Evolutionary conservation across 2,888 invertebrate species (phyloP).

Genomic region (Neocrepidodera transversa): DNA sequence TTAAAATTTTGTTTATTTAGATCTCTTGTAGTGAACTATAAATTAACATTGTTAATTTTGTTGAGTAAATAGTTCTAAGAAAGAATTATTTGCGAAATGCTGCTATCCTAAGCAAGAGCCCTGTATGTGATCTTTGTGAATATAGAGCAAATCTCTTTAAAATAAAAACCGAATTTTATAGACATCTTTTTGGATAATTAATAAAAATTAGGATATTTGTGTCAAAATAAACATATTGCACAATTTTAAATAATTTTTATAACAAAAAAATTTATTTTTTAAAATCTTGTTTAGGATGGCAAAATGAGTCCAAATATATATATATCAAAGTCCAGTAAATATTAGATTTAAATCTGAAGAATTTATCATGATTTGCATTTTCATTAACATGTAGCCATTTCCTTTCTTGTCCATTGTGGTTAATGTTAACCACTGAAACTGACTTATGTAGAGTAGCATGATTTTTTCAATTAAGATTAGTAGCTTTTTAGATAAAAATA

Average conservation of each 20-base stretch:
- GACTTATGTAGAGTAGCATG: slow-evolving; percentile 25
- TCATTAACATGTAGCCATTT: slow-evolving; percentile 31
- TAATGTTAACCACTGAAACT: slow-evolving; percentile 35
- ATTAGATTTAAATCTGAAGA: slow-evolving; percentile 3
- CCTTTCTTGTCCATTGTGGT: slow-evolving; percentile 55
- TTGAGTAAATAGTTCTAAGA: background rate
- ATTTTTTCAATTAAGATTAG: background rate
- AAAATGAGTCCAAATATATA: too few relatives aligned
- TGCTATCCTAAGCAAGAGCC: too few relatives aligned
- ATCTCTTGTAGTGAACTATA: slow-evolving; percentile 29
- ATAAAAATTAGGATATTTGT: too few relatives aligned
- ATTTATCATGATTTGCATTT: slow-evolving; percentile 17
- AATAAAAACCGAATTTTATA: too few relatives aligned
- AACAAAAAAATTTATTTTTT: too few relatives aligned
- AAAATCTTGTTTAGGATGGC: too few relatives aligned
- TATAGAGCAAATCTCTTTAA: too few relatives aligned
- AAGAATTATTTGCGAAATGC: slow-evolving; percentile 6
- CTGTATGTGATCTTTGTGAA: too few relatives aligned
- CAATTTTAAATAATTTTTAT: too few relatives aligned
- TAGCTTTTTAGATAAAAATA: too few relatives aligned
- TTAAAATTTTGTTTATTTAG: slow-evolving; percentile 31
- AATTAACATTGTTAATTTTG: slow-evolving; percentile 22
- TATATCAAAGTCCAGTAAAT: background rate
- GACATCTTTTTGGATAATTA: too few relatives aligned
- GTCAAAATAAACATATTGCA: too few relatives aligned